Percentiles rank a stretch among this genome's conserved stretches.
Evolutionary conservation across 1,140 invertebrate genomes (phyloP).

Genomic region (Polypedilum pembai): DNA sequence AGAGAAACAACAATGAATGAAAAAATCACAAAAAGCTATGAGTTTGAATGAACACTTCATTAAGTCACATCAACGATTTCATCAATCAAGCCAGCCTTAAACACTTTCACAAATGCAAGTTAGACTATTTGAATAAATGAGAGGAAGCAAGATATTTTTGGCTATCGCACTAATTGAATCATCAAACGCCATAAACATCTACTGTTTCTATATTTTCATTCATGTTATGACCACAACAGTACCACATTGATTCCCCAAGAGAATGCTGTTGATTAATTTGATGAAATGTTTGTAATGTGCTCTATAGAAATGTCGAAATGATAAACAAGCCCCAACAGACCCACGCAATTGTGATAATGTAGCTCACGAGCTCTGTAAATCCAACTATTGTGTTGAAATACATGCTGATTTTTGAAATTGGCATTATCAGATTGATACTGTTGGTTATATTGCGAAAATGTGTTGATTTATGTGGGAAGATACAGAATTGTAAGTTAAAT

Average conservation of each 20-base stretch:
- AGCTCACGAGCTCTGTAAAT: slow-evolving; percentile 46
- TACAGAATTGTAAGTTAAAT: too few relatives aligned
- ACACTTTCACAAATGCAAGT: too few relatives aligned
- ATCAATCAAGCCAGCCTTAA: too few relatives aligned
- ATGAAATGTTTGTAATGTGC: slow-evolving; percentile 49
- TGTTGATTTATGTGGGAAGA: too few relatives aligned
- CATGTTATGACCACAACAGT: slow-evolving; percentile 40
- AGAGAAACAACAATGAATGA: too few relatives aligned
- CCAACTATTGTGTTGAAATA: slow-evolving; percentile 37
- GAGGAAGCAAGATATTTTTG: slow-evolving; percentile 62
- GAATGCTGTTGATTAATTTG: slow-evolving; percentile 48
- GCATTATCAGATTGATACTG: too few relatives aligned
- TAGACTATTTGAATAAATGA: too few relatives aligned
- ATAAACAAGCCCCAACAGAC: slow-evolving; percentile 61
- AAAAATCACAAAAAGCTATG: too few relatives aligned
- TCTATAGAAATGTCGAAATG: slow-evolving; percentile 51
- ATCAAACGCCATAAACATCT: slow-evolving; percentile 51
- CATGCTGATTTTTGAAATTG: slow-evolving; percentile 32
- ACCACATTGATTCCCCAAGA: slow-evolving; percentile 30
- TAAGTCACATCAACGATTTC: too few relatives aligned
- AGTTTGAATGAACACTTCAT: too few relatives aligned
- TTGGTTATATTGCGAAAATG: too few relatives aligned
- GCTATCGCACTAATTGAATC: slow-evolving; percentile 50
- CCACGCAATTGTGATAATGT: slow-evolving; percentile 59
- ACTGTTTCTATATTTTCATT: slow-evolving; percentile 52